phyloP scores from a whole-genome alignment of 2,113 vertebrate genomes.

The Gadus chalcogrammus region DNA sequence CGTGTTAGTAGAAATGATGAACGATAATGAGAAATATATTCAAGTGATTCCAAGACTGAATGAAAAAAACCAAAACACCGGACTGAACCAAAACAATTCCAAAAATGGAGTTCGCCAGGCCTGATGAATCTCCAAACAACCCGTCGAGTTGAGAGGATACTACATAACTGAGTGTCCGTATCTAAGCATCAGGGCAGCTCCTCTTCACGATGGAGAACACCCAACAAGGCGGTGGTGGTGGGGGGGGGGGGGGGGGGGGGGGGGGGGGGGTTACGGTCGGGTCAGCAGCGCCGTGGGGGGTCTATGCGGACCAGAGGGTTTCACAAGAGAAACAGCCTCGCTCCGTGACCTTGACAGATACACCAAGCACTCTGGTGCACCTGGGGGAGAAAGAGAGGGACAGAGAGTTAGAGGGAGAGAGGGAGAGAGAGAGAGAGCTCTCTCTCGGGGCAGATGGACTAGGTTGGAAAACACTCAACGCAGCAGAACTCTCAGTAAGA shows the following conservation, averaged over 20 bases:
- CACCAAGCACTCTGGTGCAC: neutral
- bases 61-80: too few species aligned
- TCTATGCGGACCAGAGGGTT: conserved; percentile 4
- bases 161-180: neutral
- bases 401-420: neutral
- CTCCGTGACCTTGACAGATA: conserved; percentile 11
- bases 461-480: conserved; percentile 29
- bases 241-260: too few species aligned
- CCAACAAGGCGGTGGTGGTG: too few species aligned
- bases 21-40: too few species aligned
- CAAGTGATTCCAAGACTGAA: too few species aligned
- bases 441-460: conserved; percentile 17
- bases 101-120: too few species aligned
- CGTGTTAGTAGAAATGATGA: too few species aligned
- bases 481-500: conserved; percentile 33
- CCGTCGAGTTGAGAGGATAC: conserved; percentile 14
- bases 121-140: conserved; percentile 1
- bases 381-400: neutral
- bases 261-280: neutral
- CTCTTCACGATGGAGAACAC: conserved; percentile 19
- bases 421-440: neutral
- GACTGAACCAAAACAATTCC: too few species aligned
- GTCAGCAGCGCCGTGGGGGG: neutral
- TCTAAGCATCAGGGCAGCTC: conserved; percentile 28
- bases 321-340: conserved; percentile 1